Conservation (phyloP, 1,140 invertebrate genomes). For the Lepidurus couesii region DNA sequence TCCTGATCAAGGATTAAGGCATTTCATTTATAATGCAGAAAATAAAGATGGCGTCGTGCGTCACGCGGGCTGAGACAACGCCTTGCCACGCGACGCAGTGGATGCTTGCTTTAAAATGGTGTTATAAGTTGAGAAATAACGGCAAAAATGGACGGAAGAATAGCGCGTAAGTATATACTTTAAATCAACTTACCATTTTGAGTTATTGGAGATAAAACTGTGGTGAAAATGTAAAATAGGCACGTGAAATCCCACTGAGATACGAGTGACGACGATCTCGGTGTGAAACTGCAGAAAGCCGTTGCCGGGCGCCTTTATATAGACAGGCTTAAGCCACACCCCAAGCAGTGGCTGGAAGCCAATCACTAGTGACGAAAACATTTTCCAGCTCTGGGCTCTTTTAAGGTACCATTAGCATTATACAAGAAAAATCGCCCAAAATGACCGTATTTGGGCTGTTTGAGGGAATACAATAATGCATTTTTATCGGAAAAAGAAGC, state of each 20-base stretch:
- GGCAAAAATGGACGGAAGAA: neutral
- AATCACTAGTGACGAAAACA: neutral
- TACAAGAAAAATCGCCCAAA: too few relatives aligned
- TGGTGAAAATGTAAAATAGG: neutral
- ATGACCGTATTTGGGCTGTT: too few relatives aligned
- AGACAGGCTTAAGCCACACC: neutral
- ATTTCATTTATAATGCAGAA: too few relatives aligned
- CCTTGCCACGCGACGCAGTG: neutral
- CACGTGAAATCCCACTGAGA: neutral
- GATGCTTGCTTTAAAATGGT: neutral
- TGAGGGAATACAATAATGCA: too few relatives aligned
- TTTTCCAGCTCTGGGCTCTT: too few relatives aligned
- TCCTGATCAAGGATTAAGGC: too few relatives aligned
- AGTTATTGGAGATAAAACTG: neutral
- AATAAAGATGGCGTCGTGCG: too few relatives aligned
- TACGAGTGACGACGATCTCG: conserved; percentile 7
- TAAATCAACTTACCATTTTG: neutral
- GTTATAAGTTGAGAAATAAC: neutral
- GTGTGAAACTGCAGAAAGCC: neutral
- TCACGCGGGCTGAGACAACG: neutral
- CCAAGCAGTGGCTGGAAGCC: neutral
- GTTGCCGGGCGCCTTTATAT: neutral
- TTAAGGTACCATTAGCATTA: too few relatives aligned
- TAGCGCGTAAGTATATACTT: too few relatives aligned
- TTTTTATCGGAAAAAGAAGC: too few relatives aligned